Base-by-base conservation (phyloP, 2,113 vertebrate genomes). In the Oryzias woworae region DNA sequence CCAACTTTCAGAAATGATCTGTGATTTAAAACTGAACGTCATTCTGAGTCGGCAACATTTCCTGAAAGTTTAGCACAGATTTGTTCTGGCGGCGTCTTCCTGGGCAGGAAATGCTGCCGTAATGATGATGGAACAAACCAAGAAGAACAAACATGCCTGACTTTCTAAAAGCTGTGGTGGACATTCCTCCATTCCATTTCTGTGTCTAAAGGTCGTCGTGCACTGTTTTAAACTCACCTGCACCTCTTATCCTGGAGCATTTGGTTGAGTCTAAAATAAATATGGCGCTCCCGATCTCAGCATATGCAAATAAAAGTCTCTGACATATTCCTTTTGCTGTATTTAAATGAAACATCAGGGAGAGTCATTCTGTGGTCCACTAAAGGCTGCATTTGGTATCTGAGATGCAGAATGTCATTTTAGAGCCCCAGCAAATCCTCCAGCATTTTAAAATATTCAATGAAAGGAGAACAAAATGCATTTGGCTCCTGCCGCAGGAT, bases 371-470 rank as follows among this genome's bases (percentile, higher is more conserved):
- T 45, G 4, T 15, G 28, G 22, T 26, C 47, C 17, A 41, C 52
- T 2, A 18, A 3, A 22, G 7, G 18, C 36, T 43, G n/a, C 17
- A 53, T 47, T 47, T 28, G 16, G 24, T 43, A 14, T 58, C n/a
- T 23, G 2, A 48, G 4, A 63, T 49, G n/a, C 45, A 47, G 24
- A 12, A 18, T 23, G 13, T 26, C 18, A 44, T 62, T 61, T 28
- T 16, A 12, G 4, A 15, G 5, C 5, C 13, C 14, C 12, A 26
- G 13, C 26, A n/a, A 58, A 31, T 14, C 18, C 24, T 46, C 53
- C 4, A 7, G 3, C n/a, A 6, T 51, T 58, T 69, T 14, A 2
- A 75, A 73, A 81, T 53, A 65, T 47, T 60, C 5, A 81, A 74
- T 44, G 46, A 7, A 55, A 26, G 50, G 17, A 58, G 28, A 15